Conservation (phyloP, 2,888 invertebrate genomes). For the Agrotis exclamationis region DNA sequence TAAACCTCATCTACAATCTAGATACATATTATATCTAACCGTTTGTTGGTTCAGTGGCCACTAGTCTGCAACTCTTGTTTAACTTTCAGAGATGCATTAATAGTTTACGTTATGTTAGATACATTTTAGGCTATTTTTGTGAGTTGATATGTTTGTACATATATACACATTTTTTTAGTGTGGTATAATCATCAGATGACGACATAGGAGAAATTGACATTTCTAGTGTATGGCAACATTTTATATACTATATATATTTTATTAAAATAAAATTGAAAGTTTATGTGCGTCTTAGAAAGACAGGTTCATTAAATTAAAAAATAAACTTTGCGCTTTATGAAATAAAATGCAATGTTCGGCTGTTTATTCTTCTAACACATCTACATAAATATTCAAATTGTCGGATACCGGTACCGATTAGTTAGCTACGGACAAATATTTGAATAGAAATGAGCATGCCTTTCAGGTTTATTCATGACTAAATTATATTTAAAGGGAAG, state of each 20-base stretch:
- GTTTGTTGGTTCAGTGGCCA: constrained; percentile 21
- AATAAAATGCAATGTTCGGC: background rate
- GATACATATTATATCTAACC: no score
- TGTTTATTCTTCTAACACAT: constrained; percentile 6
- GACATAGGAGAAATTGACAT: no score
- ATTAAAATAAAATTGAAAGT: constrained; percentile 3
- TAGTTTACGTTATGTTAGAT: constrained; percentile 28
- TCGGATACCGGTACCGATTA: constrained; percentile 36
- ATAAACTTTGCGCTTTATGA: background rate
- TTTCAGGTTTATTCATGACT: constrained; percentile 52
- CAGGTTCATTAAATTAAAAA: background rate
- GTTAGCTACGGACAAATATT: constrained; percentile 48
- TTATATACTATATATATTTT: no score
- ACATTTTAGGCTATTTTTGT: no score
- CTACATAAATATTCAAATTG: constrained; percentile 29
- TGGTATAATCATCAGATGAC: no score
- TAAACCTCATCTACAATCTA: no score
- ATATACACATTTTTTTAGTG: no score
- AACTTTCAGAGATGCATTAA: constrained; percentile 37
- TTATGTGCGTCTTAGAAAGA: background rate
- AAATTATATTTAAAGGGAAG: constrained; percentile 59
- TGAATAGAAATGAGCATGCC: constrained; percentile 54
- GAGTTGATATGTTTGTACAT: no score
- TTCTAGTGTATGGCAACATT: no score
- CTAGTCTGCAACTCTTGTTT: constrained; percentile 36